Evolutionary conservation across 2,113 vertebrate genomes (phyloP).

Genomic region (Odontophorus gujanensis): DNA sequence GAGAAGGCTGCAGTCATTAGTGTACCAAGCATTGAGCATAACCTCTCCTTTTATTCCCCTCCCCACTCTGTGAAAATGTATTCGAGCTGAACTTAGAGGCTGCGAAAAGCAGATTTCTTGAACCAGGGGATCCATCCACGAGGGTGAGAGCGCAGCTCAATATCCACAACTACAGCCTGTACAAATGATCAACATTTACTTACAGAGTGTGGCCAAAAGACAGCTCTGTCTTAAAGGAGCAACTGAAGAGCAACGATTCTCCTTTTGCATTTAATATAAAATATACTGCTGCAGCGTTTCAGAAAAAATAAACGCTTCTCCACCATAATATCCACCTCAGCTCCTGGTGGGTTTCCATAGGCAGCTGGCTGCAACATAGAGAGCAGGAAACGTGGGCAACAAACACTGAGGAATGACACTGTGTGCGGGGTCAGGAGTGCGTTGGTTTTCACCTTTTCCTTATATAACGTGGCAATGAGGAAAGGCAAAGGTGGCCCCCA

Average conservation of each 20-base stretch:
- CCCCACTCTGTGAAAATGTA: neutral
- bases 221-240: neutral
- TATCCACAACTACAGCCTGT: neutral
- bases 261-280: neutral
- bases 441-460: neutral
- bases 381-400: neutral
- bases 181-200: neutral
- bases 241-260: neutral
- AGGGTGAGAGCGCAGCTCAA: neutral
- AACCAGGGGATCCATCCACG: neutral
- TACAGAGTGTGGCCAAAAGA: neutral
- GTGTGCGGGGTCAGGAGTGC: fast-evolving
- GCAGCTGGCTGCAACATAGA: neutral
- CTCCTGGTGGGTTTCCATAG: neutral
- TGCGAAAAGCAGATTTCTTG: conserved; percentile 29
- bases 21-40: neutral
- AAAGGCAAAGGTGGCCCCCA: neutral
- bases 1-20: neutral
- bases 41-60: neutral
- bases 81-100: conserved; percentile 17
- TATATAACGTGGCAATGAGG: fast-evolving
- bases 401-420: neutral
- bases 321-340: neutral
- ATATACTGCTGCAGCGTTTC: fast-evolving
- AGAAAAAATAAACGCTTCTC: neutral